phyloP scores from a whole-genome alignment of 2,888 invertebrate species.

The Pristionchus exspectatus region DNA sequence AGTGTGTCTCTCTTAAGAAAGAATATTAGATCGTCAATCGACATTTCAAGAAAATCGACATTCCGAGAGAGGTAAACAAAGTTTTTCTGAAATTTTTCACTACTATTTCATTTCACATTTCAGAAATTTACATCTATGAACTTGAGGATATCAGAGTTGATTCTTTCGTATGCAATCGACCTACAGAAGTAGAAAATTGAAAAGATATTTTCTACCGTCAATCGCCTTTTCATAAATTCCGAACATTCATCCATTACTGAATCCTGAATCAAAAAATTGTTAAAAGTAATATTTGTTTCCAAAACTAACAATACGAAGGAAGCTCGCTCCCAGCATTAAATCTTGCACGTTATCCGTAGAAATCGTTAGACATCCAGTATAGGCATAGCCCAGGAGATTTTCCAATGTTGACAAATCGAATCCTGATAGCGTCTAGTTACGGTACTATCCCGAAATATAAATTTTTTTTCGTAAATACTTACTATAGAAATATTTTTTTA shows the following conservation, averaged over 20 bases:
- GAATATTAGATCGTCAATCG: conserved; percentile 73
- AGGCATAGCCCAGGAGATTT: neutral
- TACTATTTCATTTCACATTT: neutral
- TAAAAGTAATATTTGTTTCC: too few relatives aligned
- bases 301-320: neutral
- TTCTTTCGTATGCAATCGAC: conserved; percentile 53
- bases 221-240: conserved; percentile 85
- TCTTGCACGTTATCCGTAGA: neutral
- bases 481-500: too few relatives aligned
- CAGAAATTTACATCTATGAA: conserved; percentile 1
- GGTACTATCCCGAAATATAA: too few relatives aligned
- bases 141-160: neutral
- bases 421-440: neutral
- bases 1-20: conserved; percentile 88
- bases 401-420: neutral
- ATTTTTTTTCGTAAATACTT: too few relatives aligned
- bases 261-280: conserved; percentile 69
- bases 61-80: conserved; percentile 87
- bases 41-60: conserved; percentile 86
- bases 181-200: conserved; percentile 62
- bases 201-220: conserved; percentile 63
- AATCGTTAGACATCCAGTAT: neutral
- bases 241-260: conserved; percentile 90
- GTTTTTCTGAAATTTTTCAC: conserved; percentile 84
- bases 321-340: neutral